Evolutionary conservation across 2,113 vertebrate species (phyloP).

Genomic region (Blennius ocellaris): DNA sequence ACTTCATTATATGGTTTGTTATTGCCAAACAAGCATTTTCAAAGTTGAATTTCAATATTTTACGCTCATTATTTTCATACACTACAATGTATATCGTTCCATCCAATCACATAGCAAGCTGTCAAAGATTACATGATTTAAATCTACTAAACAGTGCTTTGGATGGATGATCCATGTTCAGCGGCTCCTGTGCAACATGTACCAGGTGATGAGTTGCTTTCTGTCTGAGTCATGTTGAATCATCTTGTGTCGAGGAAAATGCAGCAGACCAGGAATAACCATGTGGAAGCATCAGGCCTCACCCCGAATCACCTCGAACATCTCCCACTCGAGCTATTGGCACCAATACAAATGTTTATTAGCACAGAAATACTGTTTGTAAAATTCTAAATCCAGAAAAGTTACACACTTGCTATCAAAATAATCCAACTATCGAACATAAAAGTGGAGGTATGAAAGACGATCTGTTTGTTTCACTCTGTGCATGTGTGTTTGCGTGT

Average conservation of each 20-base stretch:
- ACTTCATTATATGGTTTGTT: no score
- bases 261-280: neutral
- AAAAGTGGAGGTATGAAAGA: slow-evolving; percentile 31
- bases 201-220: slow-evolving; percentile 1
- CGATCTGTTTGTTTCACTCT: slow-evolving; percentile 3
- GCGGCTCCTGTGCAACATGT: slow-evolving; percentile 1
- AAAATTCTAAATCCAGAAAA: slow-evolving; percentile 35
- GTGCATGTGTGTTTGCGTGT: neutral
- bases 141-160: neutral
- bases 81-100: no score
- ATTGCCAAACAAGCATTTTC: no score
- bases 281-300: neutral
- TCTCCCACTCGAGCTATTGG: neutral
- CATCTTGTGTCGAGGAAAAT: neutral
- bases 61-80: no score
- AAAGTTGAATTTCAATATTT: no score
- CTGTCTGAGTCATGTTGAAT: neutral
- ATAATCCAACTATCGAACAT: slow-evolving; percentile 51
- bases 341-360: slow-evolving; percentile 11
- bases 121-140: slow-evolving; percentile 8
- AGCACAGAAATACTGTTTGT: slow-evolving; percentile 10
- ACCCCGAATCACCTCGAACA: neutral
- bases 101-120: neutral
- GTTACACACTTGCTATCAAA: slow-evolving; percentile 47
- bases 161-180: slow-evolving; percentile 18